phyloP scores from a whole-genome alignment of 2,797 vertebrate species.

The Rhinatrema bivittatum region DNA sequence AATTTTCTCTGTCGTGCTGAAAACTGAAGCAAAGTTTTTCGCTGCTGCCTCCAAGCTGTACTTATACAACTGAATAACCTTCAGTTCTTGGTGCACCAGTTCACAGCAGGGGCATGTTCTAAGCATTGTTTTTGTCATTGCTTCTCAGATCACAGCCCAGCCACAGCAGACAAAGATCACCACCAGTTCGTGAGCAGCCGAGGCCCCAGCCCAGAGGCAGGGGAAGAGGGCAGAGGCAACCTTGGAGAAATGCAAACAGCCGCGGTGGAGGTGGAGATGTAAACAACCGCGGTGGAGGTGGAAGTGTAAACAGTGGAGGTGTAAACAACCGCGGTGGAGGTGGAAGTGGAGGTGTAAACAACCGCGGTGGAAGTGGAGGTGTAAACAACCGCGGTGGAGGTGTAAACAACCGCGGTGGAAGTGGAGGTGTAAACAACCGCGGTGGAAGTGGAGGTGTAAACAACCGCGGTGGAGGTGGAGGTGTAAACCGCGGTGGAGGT shows the following conservation, averaged over 20 bases:
- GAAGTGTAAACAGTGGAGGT: too few relatives aligned
- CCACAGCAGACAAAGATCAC: constrained; percentile 66
- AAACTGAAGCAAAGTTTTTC: background rate
- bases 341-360: constrained; percentile 76
- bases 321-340: constrained; percentile 73
- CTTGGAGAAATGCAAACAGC: too few relatives aligned
- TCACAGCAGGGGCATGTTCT: too few relatives aligned
- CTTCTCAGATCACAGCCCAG: constrained; percentile 75
- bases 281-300: constrained; percentile 68
- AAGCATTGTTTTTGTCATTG: background rate
- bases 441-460: constrained; percentile 72
- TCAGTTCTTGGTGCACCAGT: too few relatives aligned
- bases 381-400: constrained; percentile 73
- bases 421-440: constrained; percentile 72
- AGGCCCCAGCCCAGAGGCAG: too few relatives aligned
- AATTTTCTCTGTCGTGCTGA: background rate
- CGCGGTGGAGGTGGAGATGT: constrained; percentile 72
- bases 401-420: constrained; percentile 71
- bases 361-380: constrained; percentile 64
- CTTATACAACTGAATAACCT: fast-evolving
- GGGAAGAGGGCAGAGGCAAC: too few relatives aligned
- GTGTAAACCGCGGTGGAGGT: too few relatives aligned
- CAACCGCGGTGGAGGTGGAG: constrained; percentile 69
- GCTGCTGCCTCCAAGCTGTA: too few relatives aligned
- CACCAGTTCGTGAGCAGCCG: constrained; percentile 66